These are phyloP conservation scores for Pachycephus smyrnensis DNA, from an alignment of 2,888 invertebrate species.

Conservation along the genomic window DNA sequence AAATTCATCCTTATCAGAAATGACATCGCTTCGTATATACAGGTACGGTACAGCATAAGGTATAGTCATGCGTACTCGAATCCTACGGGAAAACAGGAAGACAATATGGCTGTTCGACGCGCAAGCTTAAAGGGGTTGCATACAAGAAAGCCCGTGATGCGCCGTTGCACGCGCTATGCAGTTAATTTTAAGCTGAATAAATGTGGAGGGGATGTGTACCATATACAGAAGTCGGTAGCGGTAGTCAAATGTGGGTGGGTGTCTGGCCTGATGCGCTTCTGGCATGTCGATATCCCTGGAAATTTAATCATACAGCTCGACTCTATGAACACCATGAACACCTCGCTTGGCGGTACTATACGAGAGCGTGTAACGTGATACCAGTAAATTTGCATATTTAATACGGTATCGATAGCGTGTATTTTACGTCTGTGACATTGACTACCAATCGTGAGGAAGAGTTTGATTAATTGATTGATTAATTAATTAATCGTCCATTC, in stretches of 20 bases:
- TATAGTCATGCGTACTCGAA: constrained; percentile 1
- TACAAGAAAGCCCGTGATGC: constrained; percentile 17
- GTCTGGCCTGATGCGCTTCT: constrained; percentile 39
- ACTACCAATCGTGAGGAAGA: constrained; percentile 21
- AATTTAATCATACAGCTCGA: constrained; percentile 56
- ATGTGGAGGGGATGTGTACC: constrained; percentile 18
- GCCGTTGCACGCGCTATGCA: constrained; percentile 21
- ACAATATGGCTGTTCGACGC: not conserved
- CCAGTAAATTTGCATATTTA: constrained; percentile 57
- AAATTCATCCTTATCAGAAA: not conserved
- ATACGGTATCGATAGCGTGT: constrained; percentile 51
- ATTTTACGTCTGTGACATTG: constrained; percentile 38
- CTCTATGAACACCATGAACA: constrained; percentile 41
- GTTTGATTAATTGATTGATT: not conserved
- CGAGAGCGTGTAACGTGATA: constrained; percentile 46
- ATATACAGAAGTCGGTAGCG: not conserved
- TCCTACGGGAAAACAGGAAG: constrained; percentile 2
- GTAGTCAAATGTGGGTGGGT: constrained; percentile 21
- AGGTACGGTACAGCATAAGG: not conserved
- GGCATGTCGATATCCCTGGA: constrained; percentile 58
- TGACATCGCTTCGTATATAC: not conserved
- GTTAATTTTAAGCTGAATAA: constrained; percentile 42
- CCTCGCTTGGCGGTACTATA: constrained; percentile 33
- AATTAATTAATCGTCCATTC: not conserved
- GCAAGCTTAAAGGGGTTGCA: not conserved